phyloP scores from a whole-genome alignment of 2,113 vertebrate genomes.

The Ardeotis arabs region DNA sequence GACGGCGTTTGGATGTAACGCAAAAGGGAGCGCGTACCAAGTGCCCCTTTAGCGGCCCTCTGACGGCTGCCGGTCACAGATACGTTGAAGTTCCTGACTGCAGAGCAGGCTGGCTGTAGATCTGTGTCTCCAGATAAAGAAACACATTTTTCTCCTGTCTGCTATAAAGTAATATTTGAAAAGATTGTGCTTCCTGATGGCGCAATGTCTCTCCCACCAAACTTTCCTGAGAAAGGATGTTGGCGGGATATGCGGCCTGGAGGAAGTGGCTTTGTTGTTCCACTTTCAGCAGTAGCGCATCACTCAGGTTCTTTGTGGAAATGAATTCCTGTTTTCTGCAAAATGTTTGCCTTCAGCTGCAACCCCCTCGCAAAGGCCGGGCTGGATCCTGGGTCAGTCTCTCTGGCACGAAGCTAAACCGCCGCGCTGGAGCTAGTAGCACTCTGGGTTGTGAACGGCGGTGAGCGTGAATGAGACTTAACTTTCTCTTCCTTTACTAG shows the following conservation, averaged over 20 bases:
- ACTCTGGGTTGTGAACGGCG: fast-evolving
- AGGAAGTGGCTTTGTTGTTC: conserved; percentile 35
- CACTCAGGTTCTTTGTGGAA: not conserved
- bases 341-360: not conserved
- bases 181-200: not conserved
- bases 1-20: not conserved
- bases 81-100: not conserved
- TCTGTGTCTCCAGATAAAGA: not conserved
- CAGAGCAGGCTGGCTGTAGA: not conserved
- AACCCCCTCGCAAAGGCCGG: not conserved
- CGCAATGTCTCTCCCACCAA: not conserved
- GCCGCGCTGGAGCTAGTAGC: not conserved
- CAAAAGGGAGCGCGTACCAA: fast-evolving
- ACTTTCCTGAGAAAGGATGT: not conserved
- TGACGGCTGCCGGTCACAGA: not conserved
- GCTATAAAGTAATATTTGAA: not conserved
- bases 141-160: not conserved
- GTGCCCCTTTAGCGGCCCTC: not conserved
- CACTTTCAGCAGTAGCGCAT: not conserved
- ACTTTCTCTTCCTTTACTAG: not conserved
- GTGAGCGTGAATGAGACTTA: not conserved
- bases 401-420: not conserved
- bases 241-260: not conserved
- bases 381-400: not conserved
- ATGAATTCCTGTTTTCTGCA: not conserved